A percentile compares a stretch with the other conserved stretches of the same genome.
phyloP scores from a whole-genome alignment of 2,888 invertebrate genomes.

The Melikaiella ostensackeni region DNA sequence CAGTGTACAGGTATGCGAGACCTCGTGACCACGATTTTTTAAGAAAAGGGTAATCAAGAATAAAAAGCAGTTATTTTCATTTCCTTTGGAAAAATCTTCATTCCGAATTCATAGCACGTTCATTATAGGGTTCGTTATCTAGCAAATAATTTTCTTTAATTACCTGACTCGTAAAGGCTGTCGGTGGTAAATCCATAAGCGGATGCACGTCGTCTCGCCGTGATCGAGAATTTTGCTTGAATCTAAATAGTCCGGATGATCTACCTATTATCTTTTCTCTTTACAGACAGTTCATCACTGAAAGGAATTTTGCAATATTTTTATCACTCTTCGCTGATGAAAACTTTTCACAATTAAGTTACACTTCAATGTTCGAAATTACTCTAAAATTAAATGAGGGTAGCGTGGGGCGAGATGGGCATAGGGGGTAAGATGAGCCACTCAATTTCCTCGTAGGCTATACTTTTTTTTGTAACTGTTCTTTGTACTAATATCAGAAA shows the following conservation, averaged over 20 bases:
- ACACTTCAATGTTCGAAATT: neutral
- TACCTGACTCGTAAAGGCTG: slow-evolving; percentile 35
- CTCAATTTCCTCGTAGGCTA: no score
- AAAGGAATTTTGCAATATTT: neutral
- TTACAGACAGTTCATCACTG: neutral
- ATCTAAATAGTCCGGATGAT: neutral
- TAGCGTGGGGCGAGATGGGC: no score
- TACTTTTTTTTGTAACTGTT: no score
- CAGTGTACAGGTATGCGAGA: no score
- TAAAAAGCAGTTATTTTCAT: neutral
- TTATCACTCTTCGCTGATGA: neutral
- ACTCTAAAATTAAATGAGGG: neutral
- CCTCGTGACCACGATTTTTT: no score
- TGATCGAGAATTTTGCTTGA: slow-evolving; percentile 10
- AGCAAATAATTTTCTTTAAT: slow-evolving; percentile 6
- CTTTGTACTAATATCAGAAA: no score
- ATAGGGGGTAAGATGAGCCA: no score
- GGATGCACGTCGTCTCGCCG: slow-evolving; percentile 18
- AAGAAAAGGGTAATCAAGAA: no score
- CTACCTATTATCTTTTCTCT: neutral
- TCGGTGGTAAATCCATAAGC: slow-evolving; percentile 33
- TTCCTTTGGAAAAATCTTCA: neutral
- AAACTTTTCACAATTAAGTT: neutral
- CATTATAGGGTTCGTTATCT: neutral
- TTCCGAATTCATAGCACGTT: neutral